A percentile compares a stretch with the other conserved stretches of the same genome.
Evolutionary conservation across 2,888 invertebrate species (phyloP).

Genomic region (Drosophila falleni): DNA sequence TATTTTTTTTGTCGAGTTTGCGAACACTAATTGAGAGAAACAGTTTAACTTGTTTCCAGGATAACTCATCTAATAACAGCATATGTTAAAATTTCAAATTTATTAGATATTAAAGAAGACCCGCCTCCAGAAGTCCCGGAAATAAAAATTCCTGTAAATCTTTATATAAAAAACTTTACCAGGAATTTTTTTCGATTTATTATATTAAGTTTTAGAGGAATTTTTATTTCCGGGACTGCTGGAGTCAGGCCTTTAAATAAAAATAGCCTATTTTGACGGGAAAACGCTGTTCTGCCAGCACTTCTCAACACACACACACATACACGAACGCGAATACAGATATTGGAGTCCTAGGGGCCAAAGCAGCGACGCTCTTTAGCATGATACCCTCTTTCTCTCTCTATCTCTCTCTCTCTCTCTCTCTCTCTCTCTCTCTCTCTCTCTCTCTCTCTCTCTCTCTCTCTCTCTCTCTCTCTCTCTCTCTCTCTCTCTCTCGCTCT

Average conservation of each 20-base stretch:
- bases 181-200: too few species aligned
- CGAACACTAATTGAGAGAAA: too few species aligned
- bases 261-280: not conserved
- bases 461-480: not conserved
- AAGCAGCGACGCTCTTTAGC: conserved; percentile 35
- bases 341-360: conserved; percentile 46
- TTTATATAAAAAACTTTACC: too few species aligned
- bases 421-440: not conserved
- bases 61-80: too few species aligned
- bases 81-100: too few species aligned
- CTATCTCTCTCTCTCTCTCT: not conserved
- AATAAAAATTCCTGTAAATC: too few species aligned
- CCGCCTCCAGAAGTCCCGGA: too few species aligned
- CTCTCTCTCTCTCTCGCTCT: not conserved
- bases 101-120: too few species aligned
- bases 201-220: too few species aligned
- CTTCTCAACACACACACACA: not conserved
- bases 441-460: not conserved
- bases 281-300: not conserved
- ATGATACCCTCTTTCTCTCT: not conserved
- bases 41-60: too few species aligned
- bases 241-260: not conserved
- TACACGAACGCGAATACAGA: not conserved
- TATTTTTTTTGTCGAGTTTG: too few species aligned
- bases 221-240: too few species aligned